phyloP scores from a whole-genome alignment of 2,797 vertebrate genomes.

The Chelon labrosus region DNA sequence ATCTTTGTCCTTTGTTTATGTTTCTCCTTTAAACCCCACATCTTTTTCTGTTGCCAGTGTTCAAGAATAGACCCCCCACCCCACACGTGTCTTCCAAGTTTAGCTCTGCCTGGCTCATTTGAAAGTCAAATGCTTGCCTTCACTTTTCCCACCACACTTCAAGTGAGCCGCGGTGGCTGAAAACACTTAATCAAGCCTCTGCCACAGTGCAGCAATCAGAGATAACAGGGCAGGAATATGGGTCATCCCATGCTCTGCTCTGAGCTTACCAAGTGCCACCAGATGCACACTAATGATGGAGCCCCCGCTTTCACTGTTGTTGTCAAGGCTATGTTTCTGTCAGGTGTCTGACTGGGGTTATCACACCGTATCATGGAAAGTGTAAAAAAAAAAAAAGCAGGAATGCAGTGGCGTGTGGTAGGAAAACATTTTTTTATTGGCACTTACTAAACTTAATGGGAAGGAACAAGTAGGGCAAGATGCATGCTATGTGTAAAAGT shows the following conservation, averaged over 20 bases:
- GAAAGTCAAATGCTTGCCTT: constrained; percentile 80
- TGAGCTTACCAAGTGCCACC: constrained; percentile 44
- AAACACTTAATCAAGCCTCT: constrained; percentile 78
- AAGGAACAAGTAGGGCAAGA: no score
- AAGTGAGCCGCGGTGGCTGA: constrained; percentile 49
- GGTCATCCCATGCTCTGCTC: constrained; percentile 65
- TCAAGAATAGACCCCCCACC: no score
- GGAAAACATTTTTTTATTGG: neutral
- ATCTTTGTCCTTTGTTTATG: constrained; percentile 59
- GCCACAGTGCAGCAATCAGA: constrained; percentile 73
- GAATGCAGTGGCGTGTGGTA: neutral
- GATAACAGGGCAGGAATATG: constrained; percentile 76
- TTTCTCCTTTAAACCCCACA: constrained; percentile 46
- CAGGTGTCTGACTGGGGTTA: constrained; percentile 27
- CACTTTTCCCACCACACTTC: constrained; percentile 64
- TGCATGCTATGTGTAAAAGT: neutral
- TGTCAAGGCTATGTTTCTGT: constrained; percentile 29
- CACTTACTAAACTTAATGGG: neutral
- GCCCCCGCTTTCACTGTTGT: constrained; percentile 37
- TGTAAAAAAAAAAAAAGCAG: neutral
- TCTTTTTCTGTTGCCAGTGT: constrained; percentile 46
- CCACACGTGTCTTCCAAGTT: constrained; percentile 71
- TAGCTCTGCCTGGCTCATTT: constrained; percentile 79
- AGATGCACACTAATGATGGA: constrained; percentile 59
- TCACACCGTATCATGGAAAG: constrained; percentile 2